Conservation (phyloP, 2,797 vertebrate genomes). For the Synanceia verrucosa region DNA sequence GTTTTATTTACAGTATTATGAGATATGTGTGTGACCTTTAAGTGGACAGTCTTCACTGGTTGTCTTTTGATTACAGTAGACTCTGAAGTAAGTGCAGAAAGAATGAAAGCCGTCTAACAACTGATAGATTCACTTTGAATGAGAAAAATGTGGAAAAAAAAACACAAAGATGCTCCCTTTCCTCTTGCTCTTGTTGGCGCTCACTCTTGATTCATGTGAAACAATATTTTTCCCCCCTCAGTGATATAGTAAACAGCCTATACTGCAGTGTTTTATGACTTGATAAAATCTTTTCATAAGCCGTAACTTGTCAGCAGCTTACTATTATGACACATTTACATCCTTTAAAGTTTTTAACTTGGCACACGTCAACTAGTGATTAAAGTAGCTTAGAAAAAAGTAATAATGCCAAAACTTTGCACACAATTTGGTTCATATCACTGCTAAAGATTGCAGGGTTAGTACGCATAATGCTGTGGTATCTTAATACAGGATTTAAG, state of each 20-base stretch:
- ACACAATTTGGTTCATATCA: background rate
- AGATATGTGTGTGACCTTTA: background rate
- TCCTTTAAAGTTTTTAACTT: background rate
- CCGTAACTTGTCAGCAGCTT: background rate
- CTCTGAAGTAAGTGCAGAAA: background rate
- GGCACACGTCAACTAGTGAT: background rate
- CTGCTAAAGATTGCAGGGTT: background rate
- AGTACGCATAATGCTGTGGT: background rate
- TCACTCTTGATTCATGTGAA: background rate
- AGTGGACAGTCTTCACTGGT: background rate
- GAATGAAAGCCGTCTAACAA: background rate
- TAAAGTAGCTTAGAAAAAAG: background rate
- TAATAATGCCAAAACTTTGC: background rate
- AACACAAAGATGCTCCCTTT: background rate
- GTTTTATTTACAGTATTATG: background rate
- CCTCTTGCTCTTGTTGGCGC: background rate
- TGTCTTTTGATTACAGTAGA: background rate
- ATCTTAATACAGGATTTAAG: conserved; percentile 2
- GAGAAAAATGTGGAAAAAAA: background rate
- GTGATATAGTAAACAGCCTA: background rate
- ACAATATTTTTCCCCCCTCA: background rate
- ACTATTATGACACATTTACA: background rate
- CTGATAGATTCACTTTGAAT: background rate
- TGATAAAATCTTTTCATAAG: background rate
- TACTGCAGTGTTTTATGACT: background rate